Conservation (phyloP, 2,888 invertebrate species). For the Cephus runcator region DNA sequence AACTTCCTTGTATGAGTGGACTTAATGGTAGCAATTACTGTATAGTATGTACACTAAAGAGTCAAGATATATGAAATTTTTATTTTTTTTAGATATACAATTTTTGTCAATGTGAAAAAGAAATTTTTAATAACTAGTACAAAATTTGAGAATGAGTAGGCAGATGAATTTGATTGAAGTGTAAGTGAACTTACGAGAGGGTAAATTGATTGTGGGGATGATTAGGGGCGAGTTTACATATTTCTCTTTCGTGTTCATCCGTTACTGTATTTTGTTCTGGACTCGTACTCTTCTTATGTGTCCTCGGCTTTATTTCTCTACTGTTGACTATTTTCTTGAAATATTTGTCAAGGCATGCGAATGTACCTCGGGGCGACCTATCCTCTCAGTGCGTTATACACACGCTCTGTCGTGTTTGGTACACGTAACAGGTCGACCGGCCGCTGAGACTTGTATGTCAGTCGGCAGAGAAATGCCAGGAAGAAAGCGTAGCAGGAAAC, state of each 20-base stretch:
- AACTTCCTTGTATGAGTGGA: neutral
- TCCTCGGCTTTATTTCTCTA: neutral
- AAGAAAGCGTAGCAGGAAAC: conserved; percentile 61
- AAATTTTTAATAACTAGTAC: neutral
- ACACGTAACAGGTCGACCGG: neutral
- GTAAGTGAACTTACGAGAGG: neutral
- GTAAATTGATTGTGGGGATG: neutral
- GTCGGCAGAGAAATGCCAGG: conserved; percentile 49
- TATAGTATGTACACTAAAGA: neutral
- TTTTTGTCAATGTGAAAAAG: too few species aligned
- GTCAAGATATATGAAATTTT: neutral
- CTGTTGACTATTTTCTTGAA: neutral
- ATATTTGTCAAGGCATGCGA: neutral
- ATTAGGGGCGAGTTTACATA: neutral
- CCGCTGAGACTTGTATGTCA: neutral
- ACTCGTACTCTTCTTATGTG: neutral
- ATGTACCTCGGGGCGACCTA: neutral
- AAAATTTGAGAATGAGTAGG: neutral
- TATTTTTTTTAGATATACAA: too few species aligned
- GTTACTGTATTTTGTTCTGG: neutral
- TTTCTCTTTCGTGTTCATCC: neutral
- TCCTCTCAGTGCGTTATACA: neutral
- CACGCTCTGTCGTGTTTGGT: neutral
- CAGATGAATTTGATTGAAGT: too few species aligned
- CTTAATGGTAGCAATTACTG: neutral